Percentiles rank a stretch among this genome's conserved stretches.
Conservation (phyloP, 2,888 invertebrate genomes). For the Diplazon laetatorius region DNA sequence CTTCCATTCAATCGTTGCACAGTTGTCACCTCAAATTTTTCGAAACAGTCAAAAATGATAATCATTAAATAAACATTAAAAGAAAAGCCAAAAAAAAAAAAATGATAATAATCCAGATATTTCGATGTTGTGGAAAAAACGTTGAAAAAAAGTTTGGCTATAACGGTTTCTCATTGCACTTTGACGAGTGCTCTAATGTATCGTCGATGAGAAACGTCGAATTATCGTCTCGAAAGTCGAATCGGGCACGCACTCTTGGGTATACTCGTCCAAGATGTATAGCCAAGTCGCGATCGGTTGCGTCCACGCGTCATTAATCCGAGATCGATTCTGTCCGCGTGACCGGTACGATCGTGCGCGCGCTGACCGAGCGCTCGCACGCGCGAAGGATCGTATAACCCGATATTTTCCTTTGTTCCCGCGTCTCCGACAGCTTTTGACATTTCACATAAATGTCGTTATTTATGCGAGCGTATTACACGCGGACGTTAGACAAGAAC, state of each 20-base stretch:
- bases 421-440: constrained; percentile 43
- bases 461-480: constrained; percentile 36
- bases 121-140: no score
- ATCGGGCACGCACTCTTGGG: constrained; percentile 48
- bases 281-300: constrained; percentile 57
- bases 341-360: constrained; percentile 66
- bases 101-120: no score
- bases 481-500: no score
- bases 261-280: no score
- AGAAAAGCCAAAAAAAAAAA: no score
- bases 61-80: no score
- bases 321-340: constrained; percentile 71
- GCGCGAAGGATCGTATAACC: constrained; percentile 44
- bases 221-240: constrained; percentile 67
- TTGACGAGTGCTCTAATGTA: no score
- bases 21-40: no score
- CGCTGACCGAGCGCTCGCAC: constrained; percentile 30
- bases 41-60: no score
- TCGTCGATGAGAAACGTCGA: constrained; percentile 58
- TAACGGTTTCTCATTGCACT: no score
- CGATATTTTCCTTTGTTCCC: constrained; percentile 53
- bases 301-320: constrained; percentile 69
- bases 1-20: no score
- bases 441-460: constrained; percentile 55
- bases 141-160: no score